A percentile compares a stretch with the other conserved stretches of the same genome.
Evolutionary conservation across 2,888 invertebrate genomes (phyloP).

Genomic region (Megamerina dolium): DNA sequence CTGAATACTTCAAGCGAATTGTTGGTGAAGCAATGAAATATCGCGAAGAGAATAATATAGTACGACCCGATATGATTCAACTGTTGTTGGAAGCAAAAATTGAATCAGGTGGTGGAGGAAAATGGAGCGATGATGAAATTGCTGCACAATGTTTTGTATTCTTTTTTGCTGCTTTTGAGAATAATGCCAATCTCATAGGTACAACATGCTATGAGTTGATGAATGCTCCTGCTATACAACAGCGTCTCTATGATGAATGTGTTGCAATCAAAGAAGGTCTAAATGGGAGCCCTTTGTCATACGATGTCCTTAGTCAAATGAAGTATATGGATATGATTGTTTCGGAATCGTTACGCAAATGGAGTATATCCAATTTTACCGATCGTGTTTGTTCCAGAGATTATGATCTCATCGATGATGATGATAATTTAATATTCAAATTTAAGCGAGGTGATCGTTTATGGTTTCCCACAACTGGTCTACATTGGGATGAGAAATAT

Average conservation of each 20-base stretch:
- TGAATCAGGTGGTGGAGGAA: slow-evolving; percentile 29
- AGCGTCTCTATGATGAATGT: slow-evolving; percentile 53
- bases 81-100: slow-evolving; percentile 53
- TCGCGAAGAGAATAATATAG: slow-evolving; percentile 42
- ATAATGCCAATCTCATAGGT: slow-evolving; percentile 44
- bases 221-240: slow-evolving; percentile 54
- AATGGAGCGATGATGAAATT: slow-evolving; percentile 42
- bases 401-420: slow-evolving; percentile 45
- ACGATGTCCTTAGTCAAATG: slow-evolving; percentile 53
- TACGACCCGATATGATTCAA: slow-evolving; percentile 54
- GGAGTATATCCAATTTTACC: slow-evolving; percentile 48
- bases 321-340: slow-evolving; percentile 59
- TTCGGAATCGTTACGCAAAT: slow-evolving; percentile 52
- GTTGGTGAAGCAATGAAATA: slow-evolving; percentile 47
- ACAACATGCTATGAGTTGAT: slow-evolving; percentile 55
- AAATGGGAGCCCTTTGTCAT: slow-evolving; percentile 50
- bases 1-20: slow-evolving; percentile 44
- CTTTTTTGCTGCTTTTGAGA: slow-evolving; percentile 55
- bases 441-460: slow-evolving; percentile 50
- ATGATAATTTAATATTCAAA: slow-evolving; percentile 52
- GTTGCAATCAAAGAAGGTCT: slow-evolving; percentile 44
- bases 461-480: slow-evolving; percentile 45
- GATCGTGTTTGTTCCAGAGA: slow-evolving; percentile 53
- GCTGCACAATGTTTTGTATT: slow-evolving; percentile 55
- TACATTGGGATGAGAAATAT: slow-evolving; percentile 51